phyloP scores from a whole-genome alignment of 2,888 invertebrate species.

The Agrochola lychnidis region DNA sequence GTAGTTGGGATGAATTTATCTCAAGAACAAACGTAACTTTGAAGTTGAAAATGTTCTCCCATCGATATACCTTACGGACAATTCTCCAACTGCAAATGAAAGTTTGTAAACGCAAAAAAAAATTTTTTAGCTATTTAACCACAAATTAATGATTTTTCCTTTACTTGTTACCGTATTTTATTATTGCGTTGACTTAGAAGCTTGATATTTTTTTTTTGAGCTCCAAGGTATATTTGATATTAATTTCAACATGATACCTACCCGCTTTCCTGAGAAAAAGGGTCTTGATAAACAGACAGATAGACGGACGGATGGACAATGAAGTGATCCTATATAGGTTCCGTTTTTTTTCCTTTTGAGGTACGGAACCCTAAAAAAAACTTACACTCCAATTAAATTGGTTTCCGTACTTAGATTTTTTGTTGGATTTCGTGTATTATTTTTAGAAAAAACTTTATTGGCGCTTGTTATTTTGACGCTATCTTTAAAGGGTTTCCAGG shows the following conservation, averaged over 20 bases:
- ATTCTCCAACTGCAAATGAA: not conserved
- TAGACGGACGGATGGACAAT: not conserved
- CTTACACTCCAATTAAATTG: constrained; percentile 58
- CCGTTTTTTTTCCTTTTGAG: not conserved
- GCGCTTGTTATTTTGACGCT: constrained; percentile 10
- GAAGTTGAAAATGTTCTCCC: not conserved
- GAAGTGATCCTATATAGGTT: not conserved
- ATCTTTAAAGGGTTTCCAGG: not conserved
- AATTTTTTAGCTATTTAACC: not conserved
- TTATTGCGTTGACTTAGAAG: not conserved
- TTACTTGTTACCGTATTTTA: not conserved
- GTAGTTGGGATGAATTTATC: not conserved
- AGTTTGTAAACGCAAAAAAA: not conserved
- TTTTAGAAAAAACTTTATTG: constrained; percentile 30
- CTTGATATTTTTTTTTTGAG: not conserved
- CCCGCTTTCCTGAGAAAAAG: not conserved
- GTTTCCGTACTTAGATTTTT: constrained; percentile 49
- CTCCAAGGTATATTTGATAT: not conserved
- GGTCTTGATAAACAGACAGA: not conserved
- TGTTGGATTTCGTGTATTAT: constrained; percentile 25
- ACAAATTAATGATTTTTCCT: not conserved
- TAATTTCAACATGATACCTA: not conserved
- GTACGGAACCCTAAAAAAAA: constrained; percentile 36
- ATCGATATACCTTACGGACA: not conserved
- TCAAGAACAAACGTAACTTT: not conserved